These are phyloP conservation scores for Rhegmatorhina hoffmannsi DNA, from an alignment of 2,113 vertebrate genomes.

Conservation along the genomic window DNA sequence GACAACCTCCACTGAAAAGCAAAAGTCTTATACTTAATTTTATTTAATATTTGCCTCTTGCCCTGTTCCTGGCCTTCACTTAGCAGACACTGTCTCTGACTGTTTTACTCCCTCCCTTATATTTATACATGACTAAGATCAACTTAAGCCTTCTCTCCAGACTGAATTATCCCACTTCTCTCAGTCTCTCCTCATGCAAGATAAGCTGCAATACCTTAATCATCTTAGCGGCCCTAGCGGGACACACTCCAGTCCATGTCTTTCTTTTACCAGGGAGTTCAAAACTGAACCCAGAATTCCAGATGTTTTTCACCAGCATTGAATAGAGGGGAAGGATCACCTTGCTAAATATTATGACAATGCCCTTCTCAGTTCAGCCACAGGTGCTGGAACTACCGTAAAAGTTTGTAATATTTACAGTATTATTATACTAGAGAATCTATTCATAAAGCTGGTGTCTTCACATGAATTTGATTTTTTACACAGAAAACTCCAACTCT, in stretches of 20 bases:
- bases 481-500: background rate
- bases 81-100: background rate
- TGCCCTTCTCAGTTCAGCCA: background rate
- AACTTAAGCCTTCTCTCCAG: background rate
- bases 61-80: background rate
- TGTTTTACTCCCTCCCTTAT: background rate
- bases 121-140: background rate
- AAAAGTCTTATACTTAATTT: background rate
- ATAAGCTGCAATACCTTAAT: background rate
- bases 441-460: background rate
- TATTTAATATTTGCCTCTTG: background rate
- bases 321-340: background rate
- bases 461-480: background rate
- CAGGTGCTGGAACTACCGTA: background rate
- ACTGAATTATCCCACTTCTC: background rate
- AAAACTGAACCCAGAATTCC: background rate
- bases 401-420: background rate
- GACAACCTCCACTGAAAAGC: background rate
- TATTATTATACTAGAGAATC: background rate
- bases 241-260: background rate
- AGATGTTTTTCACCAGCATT: background rate
- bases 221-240: background rate
- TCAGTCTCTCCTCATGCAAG: background rate
- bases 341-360: background rate
- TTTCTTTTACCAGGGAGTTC: background rate